Conservation (phyloP, 2,888 invertebrate species). For the Horisme vitalbata region DNA sequence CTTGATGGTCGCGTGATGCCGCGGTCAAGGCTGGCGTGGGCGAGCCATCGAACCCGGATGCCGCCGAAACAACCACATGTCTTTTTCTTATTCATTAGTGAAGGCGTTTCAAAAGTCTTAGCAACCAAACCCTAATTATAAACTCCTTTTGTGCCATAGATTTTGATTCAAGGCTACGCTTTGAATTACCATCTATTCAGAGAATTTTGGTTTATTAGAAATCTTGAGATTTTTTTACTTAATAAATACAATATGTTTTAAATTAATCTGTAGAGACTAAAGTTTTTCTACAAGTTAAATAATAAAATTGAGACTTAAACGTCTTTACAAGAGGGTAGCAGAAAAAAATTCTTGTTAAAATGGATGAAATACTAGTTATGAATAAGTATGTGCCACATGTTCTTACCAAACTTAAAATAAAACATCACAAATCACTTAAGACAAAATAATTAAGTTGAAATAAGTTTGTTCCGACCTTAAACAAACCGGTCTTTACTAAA, state of each 20-base stretch:
- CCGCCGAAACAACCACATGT: constrained; percentile 43
- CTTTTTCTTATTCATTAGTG: constrained; percentile 30
- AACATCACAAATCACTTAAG: constrained; percentile 2
- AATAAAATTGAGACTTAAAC: too few relatives aligned
- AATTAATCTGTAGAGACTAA: too few relatives aligned
- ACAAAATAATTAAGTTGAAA: not conserved
- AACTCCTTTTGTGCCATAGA: not conserved
- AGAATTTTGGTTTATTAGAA: too few relatives aligned
- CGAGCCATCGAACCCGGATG: constrained; percentile 76
- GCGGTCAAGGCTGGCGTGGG: constrained; percentile 77
- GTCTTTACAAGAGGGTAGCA: too few relatives aligned
- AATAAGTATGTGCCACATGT: too few relatives aligned
- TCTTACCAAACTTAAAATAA: not conserved
- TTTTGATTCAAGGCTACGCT: not conserved
- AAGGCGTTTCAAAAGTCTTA: constrained; percentile 3
- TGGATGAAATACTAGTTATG: too few relatives aligned
- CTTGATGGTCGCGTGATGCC: constrained; percentile 24
- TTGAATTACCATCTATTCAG: not conserved
- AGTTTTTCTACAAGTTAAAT: too few relatives aligned
- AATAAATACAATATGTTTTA: too few relatives aligned
- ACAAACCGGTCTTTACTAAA: constrained; percentile 40
- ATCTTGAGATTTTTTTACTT: too few relatives aligned
- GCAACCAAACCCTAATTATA: constrained; percentile 34
- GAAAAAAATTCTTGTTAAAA: too few relatives aligned
- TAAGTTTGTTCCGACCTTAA: constrained; percentile 17